A percentile compares a stretch with the other conserved stretches of the same genome.
Evolutionary conservation across 2,888 invertebrate species (phyloP).

Genomic region (Tetheella fluctuosa): DNA sequence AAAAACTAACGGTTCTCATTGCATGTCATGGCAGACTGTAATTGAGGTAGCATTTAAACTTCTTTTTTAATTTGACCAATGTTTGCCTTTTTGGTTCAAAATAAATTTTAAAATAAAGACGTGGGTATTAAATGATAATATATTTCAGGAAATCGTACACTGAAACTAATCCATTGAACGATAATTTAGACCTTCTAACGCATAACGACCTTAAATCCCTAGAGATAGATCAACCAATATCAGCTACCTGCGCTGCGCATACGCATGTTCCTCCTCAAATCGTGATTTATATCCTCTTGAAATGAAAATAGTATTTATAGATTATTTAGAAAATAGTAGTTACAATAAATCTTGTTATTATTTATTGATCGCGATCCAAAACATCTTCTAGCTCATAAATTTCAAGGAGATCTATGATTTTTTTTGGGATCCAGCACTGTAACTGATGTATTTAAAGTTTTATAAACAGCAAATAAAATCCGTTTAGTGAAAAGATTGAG

Average conservation of each 20-base stretch:
- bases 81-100: too few species aligned
- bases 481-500: too few species aligned
- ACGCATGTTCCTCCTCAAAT: neutral
- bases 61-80: too few species aligned
- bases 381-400: neutral
- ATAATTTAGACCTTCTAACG: neutral
- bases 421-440: constrained; percentile 16
- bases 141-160: constrained; percentile 12
- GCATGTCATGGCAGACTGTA: too few species aligned
- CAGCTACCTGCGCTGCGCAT: constrained; percentile 1
- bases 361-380: neutral
- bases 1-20: too few species aligned
- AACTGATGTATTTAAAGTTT: too few species aligned
- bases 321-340: too few species aligned
- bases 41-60: too few species aligned
- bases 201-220: neutral
- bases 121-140: constrained; percentile 18
- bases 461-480: too few species aligned
- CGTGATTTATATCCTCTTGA: constrained; percentile 5
- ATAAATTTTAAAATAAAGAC: too few species aligned
- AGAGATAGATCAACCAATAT: neutral
- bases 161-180: constrained; percentile 15
- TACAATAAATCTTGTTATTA: constrained; percentile 7
- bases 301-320: constrained; percentile 8
- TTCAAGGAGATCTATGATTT: constrained; percentile 2